Percentiles rank a stretch among this genome's conserved stretches.
Evolutionary conservation across 30 jellyfish, hydroid and myxozoan genomes (phyloP).

Genomic region (Aurelia aurita complex sp. Pacific): DNA sequence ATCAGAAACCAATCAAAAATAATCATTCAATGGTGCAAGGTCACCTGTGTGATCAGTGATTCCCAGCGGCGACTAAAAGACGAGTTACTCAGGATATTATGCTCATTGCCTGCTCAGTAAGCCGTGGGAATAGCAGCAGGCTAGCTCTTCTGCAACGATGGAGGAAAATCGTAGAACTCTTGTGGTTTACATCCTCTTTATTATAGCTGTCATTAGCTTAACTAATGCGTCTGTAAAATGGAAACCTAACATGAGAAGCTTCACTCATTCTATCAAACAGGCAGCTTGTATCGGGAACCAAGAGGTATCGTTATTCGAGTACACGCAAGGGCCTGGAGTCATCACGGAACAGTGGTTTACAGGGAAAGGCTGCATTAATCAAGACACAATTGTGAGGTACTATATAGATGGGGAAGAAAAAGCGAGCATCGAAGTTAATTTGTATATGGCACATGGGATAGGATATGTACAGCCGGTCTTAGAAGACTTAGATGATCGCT

Average conservation of each 20-base stretch:
- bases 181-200: too few species aligned
- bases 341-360: constrained; percentile 93
- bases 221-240: constrained; percentile 57
- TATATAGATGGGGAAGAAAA: constrained; percentile 72
- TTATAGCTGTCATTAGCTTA: neutral
- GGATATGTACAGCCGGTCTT: constrained; percentile 33
- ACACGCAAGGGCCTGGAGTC: constrained; percentile 84
- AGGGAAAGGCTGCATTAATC: constrained; percentile 74
- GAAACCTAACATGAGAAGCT: constrained; percentile 65
- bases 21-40: too few species aligned
- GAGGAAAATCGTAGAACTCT: too few species aligned
- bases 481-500: neutral
- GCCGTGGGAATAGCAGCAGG: too few species aligned
- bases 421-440: constrained; percentile 69
- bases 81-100: too few species aligned
- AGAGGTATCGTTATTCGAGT: constrained; percentile 55
- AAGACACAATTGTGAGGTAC: constrained; percentile 68
- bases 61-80: too few species aligned
- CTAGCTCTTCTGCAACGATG: too few species aligned
- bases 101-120: too few species aligned
- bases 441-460: constrained; percentile 81
- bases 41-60: too few species aligned
- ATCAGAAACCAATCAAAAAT: too few species aligned
- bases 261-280: constrained; percentile 75
- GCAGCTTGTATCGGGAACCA: constrained; percentile 64